These are phyloP conservation scores for Troglohyphantes excavatus DNA, from an alignment of 2,888 invertebrate species.

Conservation along the genomic window DNA sequence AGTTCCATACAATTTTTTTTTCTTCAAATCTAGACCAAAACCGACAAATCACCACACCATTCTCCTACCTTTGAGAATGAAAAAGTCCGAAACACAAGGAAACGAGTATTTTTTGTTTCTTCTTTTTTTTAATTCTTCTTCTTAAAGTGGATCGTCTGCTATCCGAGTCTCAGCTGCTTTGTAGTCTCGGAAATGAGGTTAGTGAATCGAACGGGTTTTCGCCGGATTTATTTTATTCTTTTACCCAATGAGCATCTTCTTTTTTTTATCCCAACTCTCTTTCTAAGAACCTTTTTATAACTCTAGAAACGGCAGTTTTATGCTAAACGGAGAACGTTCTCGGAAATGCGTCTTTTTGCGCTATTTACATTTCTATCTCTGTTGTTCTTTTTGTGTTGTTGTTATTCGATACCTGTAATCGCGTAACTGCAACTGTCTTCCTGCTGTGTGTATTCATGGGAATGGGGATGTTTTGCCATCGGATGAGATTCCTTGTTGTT, in stretches of 20 bases:
- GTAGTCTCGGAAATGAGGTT: constrained; percentile 23
- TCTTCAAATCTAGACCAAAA: too few relatives aligned
- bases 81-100: neutral
- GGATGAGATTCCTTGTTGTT: neutral
- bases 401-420: neutral
- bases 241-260: neutral
- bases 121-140: neutral
- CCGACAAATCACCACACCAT: too few relatives aligned
- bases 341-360: neutral
- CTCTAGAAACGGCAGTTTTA: neutral
- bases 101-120: neutral
- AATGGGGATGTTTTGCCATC: neutral
- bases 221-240: neutral
- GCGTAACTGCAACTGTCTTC: neutral
- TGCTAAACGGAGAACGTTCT: neutral
- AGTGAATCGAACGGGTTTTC: constrained; percentile 50
- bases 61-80: neutral
- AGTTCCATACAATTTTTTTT: too few relatives aligned
- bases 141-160: neutral
- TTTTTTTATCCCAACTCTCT: neutral
- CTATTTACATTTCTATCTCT: neutral
- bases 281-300: neutral
- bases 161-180: neutral
- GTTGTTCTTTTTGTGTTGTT: neutral
- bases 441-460: neutral